These are phyloP conservation scores for Tolmerus cingulatus DNA, from an alignment of 2,888 invertebrate species.

Conservation along the genomic window DNA sequence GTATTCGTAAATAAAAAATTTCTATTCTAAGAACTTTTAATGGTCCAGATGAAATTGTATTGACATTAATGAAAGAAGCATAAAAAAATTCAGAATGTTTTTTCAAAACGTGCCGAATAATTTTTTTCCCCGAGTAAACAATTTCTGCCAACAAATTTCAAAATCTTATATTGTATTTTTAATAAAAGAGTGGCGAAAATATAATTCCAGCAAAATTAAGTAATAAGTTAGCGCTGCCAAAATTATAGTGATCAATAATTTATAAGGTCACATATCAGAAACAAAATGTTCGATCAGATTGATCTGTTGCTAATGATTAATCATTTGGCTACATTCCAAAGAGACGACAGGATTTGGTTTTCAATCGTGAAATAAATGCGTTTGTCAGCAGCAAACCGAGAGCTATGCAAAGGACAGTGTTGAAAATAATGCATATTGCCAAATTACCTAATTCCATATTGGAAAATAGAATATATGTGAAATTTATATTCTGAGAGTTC, in stretches of 20 bases:
- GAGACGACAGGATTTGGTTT: not conserved
- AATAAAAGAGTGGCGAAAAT: not conserved
- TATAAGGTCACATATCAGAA: not conserved
- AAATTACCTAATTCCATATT: not conserved
- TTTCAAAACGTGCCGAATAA: not conserved
- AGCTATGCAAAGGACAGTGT: not conserved
- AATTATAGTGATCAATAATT: not conserved
- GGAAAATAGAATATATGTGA: not conserved
- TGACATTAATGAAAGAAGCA: not conserved
- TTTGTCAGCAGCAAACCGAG: not conserved
- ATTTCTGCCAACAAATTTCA: not conserved
- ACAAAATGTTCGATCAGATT: not conserved
- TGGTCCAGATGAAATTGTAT: not conserved
- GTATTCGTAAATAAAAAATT: not conserved
- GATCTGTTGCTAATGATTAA: not conserved
- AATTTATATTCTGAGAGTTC: not conserved
- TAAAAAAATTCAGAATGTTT: not conserved
- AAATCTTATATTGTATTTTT: not conserved
- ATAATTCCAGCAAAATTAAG: not conserved
- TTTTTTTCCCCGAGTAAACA: not conserved
- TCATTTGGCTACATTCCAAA: conserved; percentile 15
- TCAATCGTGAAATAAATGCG: conserved; percentile 8
- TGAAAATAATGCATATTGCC: not conserved
- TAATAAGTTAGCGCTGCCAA: not conserved
- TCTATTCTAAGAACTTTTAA: not conserved